Evolutionary conservation across 2,888 invertebrate species (phyloP).

Genomic region (Entomobrya proxima): DNA sequence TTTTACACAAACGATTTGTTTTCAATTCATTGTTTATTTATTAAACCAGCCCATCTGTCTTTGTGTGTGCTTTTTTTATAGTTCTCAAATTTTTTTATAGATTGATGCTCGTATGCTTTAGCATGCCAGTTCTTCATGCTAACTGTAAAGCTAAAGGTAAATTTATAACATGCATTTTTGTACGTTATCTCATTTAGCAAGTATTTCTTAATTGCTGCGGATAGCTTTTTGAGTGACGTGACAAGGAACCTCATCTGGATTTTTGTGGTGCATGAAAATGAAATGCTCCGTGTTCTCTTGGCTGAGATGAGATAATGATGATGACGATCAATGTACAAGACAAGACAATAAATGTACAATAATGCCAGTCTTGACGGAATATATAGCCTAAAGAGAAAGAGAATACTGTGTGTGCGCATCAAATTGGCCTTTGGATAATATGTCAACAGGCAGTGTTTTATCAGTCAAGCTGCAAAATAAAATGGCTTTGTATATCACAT

Average conservation of each 20-base stretch:
- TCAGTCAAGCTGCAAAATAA: constrained; percentile 31
- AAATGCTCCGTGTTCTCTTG: neutral
- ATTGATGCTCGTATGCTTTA: neutral
- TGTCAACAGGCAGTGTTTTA: constrained; percentile 27
- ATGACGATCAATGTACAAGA: neutral
- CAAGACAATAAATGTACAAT: neutral
- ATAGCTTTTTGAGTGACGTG: constrained; percentile 23
- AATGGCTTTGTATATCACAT: constrained; percentile 10
- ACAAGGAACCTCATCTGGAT: constrained; percentile 39
- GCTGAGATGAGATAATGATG: neutral
- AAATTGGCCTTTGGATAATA: constrained; percentile 45
- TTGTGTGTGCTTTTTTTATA: neutral
- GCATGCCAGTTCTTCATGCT: neutral
- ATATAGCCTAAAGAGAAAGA: constrained; percentile 53
- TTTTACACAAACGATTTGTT: constrained; percentile 12
- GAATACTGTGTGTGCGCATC: constrained; percentile 15
- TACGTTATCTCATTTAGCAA: constrained; percentile 50
- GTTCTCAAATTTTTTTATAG: neutral
- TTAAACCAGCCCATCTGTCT: constrained; percentile 7
- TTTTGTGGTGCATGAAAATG: neutral
- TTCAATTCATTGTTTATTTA: constrained; percentile 40
- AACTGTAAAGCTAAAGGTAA: too few species aligned
- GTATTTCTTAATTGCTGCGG: constrained; percentile 57
- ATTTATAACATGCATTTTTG: neutral
- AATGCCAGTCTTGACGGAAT: neutral